Percentiles rank a stretch among this genome's conserved stretches.
phyloP scores from a whole-genome alignment of 2,113 vertebrate species.

The Anoplopoma fimbria region DNA sequence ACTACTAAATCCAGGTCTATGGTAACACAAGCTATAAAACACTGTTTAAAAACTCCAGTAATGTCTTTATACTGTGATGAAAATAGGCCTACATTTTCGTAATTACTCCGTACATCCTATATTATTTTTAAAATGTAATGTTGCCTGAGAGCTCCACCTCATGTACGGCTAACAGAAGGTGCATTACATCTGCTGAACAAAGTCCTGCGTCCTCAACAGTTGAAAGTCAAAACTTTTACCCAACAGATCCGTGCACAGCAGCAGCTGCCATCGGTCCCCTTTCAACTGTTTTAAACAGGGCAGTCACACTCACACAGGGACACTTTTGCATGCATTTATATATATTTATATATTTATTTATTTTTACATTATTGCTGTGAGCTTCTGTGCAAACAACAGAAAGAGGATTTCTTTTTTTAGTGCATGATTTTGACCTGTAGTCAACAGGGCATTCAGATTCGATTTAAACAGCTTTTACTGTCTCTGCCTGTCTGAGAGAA shows the following conservation, averaged over 20 bases:
- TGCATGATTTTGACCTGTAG: conserved; percentile 42
- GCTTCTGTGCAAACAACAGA: conserved; percentile 20
- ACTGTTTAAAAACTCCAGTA: neutral
- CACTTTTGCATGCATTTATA: conserved; percentile 5
- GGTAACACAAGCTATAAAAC: neutral
- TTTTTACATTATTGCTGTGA: neutral
- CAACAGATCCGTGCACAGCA: conserved; percentile 45
- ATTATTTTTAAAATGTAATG: too few species aligned
- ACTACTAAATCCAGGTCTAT: neutral
- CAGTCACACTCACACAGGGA: neutral
- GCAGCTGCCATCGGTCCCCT: conserved; percentile 23
- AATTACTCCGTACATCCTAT: too few species aligned
- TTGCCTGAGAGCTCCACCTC: conserved; percentile 5
- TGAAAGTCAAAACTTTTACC: conserved; percentile 59
- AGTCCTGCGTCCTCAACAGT: conserved; percentile 31
- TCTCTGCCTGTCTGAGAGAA: conserved; percentile 51
- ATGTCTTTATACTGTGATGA: neutral
- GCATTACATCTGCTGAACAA: conserved; percentile 12
- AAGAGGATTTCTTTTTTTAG: neutral
- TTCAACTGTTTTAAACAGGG: conserved; percentile 20
- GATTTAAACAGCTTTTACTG: conserved; percentile 62
- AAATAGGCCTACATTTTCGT: neutral
- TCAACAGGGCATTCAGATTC: conserved; percentile 36
- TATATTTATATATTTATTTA: neutral
- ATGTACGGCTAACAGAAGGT: conserved; percentile 21